phyloP scores from a whole-genome alignment of 2,888 invertebrate genomes.

The Pocota personata region DNA sequence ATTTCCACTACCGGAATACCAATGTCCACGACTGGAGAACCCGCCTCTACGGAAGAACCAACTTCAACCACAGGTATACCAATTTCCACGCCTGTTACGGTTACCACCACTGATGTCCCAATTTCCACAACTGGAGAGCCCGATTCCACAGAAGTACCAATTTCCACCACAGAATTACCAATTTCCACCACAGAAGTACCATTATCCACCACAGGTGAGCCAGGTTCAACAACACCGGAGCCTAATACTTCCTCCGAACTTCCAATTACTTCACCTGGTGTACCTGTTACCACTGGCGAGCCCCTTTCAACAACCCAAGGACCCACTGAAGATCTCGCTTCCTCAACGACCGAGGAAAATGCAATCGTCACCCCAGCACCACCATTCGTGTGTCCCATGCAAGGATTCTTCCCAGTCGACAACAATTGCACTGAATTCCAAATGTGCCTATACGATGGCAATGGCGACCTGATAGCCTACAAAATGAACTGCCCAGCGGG shows the following conservation, averaged over 20 bases:
- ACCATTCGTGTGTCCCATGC: constrained; percentile 74
- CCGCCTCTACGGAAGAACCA: constrained; percentile 9
- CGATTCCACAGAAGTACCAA: neutral
- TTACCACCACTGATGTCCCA: neutral
- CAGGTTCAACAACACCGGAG: neutral
- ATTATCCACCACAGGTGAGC: neutral
- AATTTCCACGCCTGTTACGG: neutral
- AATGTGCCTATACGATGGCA: constrained; percentile 69
- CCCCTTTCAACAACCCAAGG: constrained; percentile 22
- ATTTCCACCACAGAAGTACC: neutral
- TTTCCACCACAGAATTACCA: neutral
- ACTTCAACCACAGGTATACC: constrained; percentile 1
- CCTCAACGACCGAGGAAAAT: constrained; percentile 17
- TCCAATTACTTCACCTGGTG: neutral
- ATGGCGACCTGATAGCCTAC: constrained; percentile 11
- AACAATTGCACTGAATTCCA: constrained; percentile 75
- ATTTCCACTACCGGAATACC: neutral
- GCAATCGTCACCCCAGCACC: constrained; percentile 36
- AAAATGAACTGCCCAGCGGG: constrained; percentile 72
- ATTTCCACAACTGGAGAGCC: neutral
- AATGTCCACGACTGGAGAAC: constrained; percentile 8
- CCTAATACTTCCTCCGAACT: neutral
- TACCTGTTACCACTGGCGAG: neutral
- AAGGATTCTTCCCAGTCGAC: constrained; percentile 75
- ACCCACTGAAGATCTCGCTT: too few relatives aligned